Percentiles rank a stretch among this genome's conserved stretches.
Conservation (phyloP, 2,888 invertebrate species). For the Andricus quercusramuli region DNA sequence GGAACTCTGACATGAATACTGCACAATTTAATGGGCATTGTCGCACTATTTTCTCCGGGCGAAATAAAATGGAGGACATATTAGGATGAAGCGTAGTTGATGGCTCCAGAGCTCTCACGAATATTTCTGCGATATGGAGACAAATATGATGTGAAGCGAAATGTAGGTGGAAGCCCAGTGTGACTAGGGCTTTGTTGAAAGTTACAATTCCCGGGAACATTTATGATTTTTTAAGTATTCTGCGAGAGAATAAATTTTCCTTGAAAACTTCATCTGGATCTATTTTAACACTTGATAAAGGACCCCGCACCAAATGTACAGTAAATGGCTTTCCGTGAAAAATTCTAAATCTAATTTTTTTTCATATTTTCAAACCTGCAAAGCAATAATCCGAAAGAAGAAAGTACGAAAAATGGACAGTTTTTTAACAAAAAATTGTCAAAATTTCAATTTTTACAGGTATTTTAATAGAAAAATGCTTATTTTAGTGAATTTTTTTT, state of each 20-base stretch:
- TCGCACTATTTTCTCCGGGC: slow-evolving; percentile 29
- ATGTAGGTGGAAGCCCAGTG: background rate
- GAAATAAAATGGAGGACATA: slow-evolving; percentile 33
- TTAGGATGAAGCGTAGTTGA: slow-evolving; percentile 33
- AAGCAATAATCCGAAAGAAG: no score
- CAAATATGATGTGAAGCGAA: slow-evolving; percentile 20
- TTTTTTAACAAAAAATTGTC: no score
- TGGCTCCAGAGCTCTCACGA: slow-evolving; percentile 25
- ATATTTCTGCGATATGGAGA: slow-evolving; percentile 16
- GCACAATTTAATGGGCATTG: slow-evolving; percentile 37
- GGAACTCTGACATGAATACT: slow-evolving; percentile 24
- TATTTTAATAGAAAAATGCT: no score
- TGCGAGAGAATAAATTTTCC: background rate
- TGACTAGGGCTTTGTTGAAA: slow-evolving; percentile 2
- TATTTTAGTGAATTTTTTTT: no score
- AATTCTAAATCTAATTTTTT: no score
- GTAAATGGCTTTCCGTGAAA: no score
- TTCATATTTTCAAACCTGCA: no score
- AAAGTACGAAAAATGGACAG: no score
- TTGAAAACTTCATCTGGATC: no score
- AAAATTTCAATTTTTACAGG: no score
- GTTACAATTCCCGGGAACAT: slow-evolving; percentile 14
- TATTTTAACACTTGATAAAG: no score
- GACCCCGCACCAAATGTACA: no score
- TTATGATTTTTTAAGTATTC: slow-evolving; percentile 16